A percentile compares a stretch with the other conserved stretches of the same genome.
These are phyloP conservation scores for Capromys pilorides DNA, from an alignment of 2,797 vertebrate genomes.

Conservation along the genomic window DNA sequence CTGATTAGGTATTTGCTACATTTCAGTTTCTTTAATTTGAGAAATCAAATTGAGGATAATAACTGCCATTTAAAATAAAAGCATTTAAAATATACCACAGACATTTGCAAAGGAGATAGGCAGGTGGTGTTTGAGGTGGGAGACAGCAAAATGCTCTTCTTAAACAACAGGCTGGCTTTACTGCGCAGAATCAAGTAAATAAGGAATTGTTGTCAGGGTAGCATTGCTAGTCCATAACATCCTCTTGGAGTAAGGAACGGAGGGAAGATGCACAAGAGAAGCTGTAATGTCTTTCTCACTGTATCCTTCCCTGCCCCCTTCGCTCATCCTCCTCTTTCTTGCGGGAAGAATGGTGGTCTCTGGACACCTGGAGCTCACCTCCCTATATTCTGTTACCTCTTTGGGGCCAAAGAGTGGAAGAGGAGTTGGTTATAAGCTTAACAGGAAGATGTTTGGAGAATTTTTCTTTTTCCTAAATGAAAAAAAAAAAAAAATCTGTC, in stretches of 20 bases:
- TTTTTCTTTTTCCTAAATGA: background rate
- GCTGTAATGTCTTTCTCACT: background rate
- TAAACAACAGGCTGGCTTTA: rapidly evolving
- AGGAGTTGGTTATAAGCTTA: background rate
- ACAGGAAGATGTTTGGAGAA: background rate
- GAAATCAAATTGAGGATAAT: constrained; percentile 71
- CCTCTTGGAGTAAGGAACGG: background rate
- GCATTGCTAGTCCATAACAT: background rate
- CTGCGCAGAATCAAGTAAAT: background rate
- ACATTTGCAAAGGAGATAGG: constrained; percentile 39
- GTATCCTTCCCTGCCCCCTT: background rate
- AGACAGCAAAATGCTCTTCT: background rate
- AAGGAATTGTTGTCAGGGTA: background rate
- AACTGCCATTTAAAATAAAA: constrained; percentile 66
- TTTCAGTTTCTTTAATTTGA: constrained; percentile 68
- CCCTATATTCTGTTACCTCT: background rate
- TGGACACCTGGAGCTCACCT: background rate
- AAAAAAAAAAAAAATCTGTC: background rate
- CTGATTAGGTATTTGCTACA: constrained; percentile 68
- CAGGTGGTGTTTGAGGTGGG: background rate
- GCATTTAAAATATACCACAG: constrained; percentile 16
- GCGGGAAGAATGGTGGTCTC: background rate
- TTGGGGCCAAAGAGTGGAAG: background rate
- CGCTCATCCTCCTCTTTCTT: background rate
- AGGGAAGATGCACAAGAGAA: background rate